Evolutionary conservation across 2,888 invertebrate genomes (phyloP).

Genomic region (Lepidonotus clava): DNA sequence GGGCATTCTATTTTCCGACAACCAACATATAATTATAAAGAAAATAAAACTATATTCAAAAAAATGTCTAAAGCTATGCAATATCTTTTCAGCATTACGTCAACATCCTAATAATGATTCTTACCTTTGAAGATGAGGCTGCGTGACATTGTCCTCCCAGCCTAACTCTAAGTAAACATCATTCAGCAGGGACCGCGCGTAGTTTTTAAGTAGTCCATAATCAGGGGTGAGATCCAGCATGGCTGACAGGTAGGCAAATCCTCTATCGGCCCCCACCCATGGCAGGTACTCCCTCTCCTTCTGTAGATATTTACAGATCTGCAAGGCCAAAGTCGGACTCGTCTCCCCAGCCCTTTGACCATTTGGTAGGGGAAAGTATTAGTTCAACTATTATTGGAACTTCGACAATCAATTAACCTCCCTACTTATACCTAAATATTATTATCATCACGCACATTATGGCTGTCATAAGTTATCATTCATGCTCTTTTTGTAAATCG

Average conservation of each 20-base stretch:
- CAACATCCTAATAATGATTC: not conserved
- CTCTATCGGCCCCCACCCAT: slow-evolving; percentile 81
- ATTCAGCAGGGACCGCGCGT: not conserved
- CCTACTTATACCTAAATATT: too few relatives aligned
- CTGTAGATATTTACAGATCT: not conserved
- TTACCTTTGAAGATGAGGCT: slow-evolving; percentile 9
- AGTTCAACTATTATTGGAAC: too few relatives aligned
- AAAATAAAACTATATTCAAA: not conserved
- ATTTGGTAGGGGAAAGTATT: too few relatives aligned
- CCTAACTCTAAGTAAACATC: not conserved
- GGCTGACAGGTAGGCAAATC: slow-evolving; percentile 73
- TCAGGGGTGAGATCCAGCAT: slow-evolving; percentile 64
- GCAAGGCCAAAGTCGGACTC: not conserved
- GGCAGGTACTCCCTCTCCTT: not conserved
- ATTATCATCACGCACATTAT: too few relatives aligned
- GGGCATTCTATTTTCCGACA: not conserved
- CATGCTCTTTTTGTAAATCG: too few relatives aligned
- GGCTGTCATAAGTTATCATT: too few relatives aligned
- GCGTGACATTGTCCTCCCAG: not conserved
- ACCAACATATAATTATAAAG: not conserved
- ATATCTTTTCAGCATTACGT: not conserved
- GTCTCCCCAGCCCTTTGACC: not conserved
- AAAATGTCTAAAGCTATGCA: not conserved
- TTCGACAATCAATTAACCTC: too few relatives aligned
- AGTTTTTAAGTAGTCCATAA: slow-evolving; percentile 56